Percentiles rank a stretch among this genome's conserved stretches.
Conservation (phyloP, 2,888 invertebrate species). For the Sialis lutaria region DNA sequence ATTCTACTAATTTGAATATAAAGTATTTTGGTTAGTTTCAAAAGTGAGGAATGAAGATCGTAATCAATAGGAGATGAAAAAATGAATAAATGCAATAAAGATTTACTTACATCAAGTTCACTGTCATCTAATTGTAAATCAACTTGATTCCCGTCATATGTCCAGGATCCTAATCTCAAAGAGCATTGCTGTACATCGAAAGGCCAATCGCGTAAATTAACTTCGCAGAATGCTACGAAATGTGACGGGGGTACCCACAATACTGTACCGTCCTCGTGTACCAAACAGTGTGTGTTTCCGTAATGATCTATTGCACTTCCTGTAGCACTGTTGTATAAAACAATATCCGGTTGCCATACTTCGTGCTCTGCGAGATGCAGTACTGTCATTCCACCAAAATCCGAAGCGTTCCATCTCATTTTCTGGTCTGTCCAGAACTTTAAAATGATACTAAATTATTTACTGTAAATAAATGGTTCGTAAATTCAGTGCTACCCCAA, state of each 20-base stretch:
- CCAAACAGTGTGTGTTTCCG: constrained; percentile 35
- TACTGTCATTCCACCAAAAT: constrained; percentile 42
- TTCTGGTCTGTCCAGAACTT: constrained; percentile 65
- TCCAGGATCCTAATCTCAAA: constrained; percentile 58
- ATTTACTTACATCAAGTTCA: constrained; percentile 14
- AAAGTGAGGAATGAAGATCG: too few relatives aligned
- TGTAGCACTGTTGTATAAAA: constrained; percentile 50
- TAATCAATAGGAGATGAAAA: too few relatives aligned
- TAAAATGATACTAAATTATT: constrained; percentile 9
- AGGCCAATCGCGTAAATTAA: constrained; percentile 57
- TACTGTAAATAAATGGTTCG: too few relatives aligned
- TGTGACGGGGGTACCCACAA: constrained; percentile 52
- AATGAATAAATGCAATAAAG: too few relatives aligned
- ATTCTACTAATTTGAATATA: too few relatives aligned
- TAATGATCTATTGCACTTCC: constrained; percentile 39
- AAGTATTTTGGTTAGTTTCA: too few relatives aligned
- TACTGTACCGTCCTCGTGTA: constrained; percentile 31
- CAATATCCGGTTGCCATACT: constrained; percentile 64
- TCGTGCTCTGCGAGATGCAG: constrained; percentile 49
- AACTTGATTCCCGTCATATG: constrained; percentile 40
- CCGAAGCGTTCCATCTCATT: constrained; percentile 47
- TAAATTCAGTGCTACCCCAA: too few relatives aligned
- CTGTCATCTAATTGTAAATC: constrained; percentile 22
- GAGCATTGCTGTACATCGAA: constrained; percentile 48
- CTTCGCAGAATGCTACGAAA: constrained; percentile 42